Percentiles rank a stretch among this genome's conserved stretches.
Conservation (phyloP, 2,113 vertebrate genomes). For the Rhinolophus sinicus region DNA sequence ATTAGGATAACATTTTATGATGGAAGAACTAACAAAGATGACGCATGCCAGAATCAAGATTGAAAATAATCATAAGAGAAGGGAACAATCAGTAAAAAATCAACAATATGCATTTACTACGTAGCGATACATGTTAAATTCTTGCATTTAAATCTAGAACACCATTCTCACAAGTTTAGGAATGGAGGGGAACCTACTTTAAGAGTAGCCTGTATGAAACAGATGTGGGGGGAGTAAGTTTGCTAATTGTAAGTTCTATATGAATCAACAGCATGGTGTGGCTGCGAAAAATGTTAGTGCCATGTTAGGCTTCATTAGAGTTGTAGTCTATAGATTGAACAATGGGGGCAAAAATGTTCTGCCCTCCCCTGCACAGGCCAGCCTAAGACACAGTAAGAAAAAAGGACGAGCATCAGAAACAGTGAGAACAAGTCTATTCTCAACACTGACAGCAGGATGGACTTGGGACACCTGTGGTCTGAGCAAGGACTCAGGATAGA, state of each 20-base stretch:
- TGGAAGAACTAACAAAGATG: background rate
- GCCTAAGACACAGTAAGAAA: background rate
- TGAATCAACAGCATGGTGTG: background rate
- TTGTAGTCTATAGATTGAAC: background rate
- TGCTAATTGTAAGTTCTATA: background rate
- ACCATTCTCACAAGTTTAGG: background rate
- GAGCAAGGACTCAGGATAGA: background rate
- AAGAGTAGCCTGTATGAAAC: background rate
- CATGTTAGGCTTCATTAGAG: background rate
- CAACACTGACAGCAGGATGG: background rate
- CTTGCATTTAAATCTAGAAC: background rate
- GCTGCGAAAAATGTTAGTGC: background rate
- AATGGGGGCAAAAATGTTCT: background rate
- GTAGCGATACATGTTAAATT: background rate
- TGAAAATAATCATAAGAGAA: constrained; percentile 27
- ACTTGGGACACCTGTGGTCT: fast-evolving
- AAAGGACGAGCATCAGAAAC: background rate
- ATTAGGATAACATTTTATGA: background rate
- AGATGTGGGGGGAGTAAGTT: background rate
- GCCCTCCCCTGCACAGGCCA: too few species aligned
- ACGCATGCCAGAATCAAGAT: background rate
- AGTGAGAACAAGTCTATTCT: background rate
- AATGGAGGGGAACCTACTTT: background rate
- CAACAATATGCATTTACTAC: background rate
- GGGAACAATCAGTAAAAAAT: background rate